Percentiles rank a stretch among this genome's conserved stretches.
These are phyloP conservation scores for Amblyjoppa proteus DNA, from an alignment of 2,888 invertebrate genomes.

Conservation along the genomic window DNA sequence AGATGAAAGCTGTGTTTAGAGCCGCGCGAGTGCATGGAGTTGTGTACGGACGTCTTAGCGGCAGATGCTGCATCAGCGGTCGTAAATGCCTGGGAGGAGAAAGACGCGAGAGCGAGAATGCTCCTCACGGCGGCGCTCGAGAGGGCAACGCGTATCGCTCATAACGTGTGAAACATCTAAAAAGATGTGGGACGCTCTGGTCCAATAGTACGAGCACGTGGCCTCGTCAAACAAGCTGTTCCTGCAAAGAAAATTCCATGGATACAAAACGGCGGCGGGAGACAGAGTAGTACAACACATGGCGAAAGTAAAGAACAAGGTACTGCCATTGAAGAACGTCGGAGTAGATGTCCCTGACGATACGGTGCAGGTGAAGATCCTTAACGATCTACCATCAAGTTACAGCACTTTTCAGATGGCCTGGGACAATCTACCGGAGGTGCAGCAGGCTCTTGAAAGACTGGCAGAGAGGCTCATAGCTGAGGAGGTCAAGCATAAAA, in stretches of 20 bases:
- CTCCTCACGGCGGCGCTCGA: too few relatives aligned
- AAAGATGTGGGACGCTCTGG: too few relatives aligned
- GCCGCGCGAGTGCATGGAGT: too few relatives aligned
- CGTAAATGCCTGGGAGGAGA: too few relatives aligned
- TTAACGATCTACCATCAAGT: neutral
- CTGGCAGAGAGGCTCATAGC: slow-evolving; percentile 5
- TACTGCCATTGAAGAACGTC: neutral
- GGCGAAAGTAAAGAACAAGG: slow-evolving; percentile 13
- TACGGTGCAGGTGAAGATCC: neutral
- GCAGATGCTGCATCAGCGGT: too few relatives aligned
- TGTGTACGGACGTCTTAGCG: too few relatives aligned
- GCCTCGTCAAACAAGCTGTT: neutral
- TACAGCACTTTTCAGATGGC: neutral
- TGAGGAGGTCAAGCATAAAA: slow-evolving; percentile 1
- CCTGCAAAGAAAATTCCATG: neutral
- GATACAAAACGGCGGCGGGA: neutral
- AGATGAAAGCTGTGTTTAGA: too few relatives aligned
- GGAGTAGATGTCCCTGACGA: neutral
- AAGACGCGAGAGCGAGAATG: too few relatives aligned
- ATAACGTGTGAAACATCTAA: too few relatives aligned
- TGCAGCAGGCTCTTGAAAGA: slow-evolving; percentile 1
- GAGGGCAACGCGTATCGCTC: too few relatives aligned
- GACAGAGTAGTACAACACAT: slow-evolving; percentile 11
- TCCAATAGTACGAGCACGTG: too few relatives aligned
- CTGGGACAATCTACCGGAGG: slow-evolving; percentile 3